Percentiles rank a stretch among this genome's conserved stretches.
Conservation (phyloP, 2,797 vertebrate genomes). For the Carcharodon carcharias region DNA sequence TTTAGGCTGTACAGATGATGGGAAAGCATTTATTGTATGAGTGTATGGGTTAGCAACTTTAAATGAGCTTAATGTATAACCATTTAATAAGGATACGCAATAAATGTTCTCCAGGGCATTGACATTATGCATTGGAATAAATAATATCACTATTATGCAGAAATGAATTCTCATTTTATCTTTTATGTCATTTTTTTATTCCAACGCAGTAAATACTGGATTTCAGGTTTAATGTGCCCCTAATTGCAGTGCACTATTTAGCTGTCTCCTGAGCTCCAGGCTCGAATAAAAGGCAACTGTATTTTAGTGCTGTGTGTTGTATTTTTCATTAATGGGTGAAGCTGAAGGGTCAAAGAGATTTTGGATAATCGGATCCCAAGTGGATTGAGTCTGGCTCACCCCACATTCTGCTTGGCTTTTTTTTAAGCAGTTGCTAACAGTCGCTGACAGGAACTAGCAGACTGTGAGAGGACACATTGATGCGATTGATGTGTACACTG, state of each 20-base stretch:
- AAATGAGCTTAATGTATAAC: conserved; percentile 27
- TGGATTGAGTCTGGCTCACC: conserved; percentile 32
- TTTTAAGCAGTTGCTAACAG: conserved; percentile 21
- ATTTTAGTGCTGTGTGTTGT: conserved; percentile 16
- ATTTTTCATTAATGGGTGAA: conserved; percentile 28
- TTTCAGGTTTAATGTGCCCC: conserved; percentile 16
- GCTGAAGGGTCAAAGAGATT: conserved; percentile 30
- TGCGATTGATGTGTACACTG: conserved; percentile 30
- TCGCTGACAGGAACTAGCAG: conserved; percentile 8
- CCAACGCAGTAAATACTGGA: not conserved
- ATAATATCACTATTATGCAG: not conserved
- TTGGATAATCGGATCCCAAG: not conserved
- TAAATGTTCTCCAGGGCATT: not conserved
- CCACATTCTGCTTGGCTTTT: conserved; percentile 23
- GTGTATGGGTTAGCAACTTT: conserved; percentile 17
- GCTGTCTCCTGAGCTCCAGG: not conserved
- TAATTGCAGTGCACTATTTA: conserved; percentile 11
- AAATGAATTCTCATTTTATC: conserved; percentile 8
- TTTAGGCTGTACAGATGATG: conserved; percentile 22
- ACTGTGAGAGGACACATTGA: conserved; percentile 28
- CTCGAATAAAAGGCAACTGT: conserved; percentile 2
- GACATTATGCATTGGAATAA: conserved; percentile 15
- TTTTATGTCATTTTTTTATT: conserved; percentile 35
- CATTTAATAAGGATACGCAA: conserved; percentile 1
- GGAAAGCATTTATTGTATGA: not conserved